Percentiles rank a stretch among this genome's conserved stretches.
Evolutionary conservation across 2,888 invertebrate species (phyloP).

Genomic region (Coenonympha arcania): DNA sequence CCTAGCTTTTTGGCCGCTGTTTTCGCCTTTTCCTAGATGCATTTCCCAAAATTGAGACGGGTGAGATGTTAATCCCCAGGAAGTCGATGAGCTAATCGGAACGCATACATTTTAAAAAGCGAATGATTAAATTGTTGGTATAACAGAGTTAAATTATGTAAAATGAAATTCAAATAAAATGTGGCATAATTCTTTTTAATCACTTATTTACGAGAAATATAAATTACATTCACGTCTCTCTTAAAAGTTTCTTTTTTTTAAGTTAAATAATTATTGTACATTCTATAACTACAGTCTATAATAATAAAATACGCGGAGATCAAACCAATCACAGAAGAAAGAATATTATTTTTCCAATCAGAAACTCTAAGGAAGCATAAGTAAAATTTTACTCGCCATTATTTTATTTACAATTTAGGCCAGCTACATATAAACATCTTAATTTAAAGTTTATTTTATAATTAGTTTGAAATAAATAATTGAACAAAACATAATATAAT

Average conservation of each 20-base stretch:
- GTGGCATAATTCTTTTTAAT: constrained; percentile 40
- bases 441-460: constrained; percentile 1
- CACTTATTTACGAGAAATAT: constrained; percentile 48
- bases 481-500: neutral
- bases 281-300: constrained; percentile 5
- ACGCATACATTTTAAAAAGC: too few species aligned
- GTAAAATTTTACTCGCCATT: constrained; percentile 1
- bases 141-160: neutral
- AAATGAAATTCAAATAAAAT: constrained; percentile 11
- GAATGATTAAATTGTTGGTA: too few species aligned
- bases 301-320: neutral
- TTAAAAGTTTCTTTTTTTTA: constrained; percentile 28
- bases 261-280: constrained; percentile 15
- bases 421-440: constrained; percentile 15
- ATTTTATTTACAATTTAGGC: constrained; percentile 27
- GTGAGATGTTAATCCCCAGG: too few species aligned
- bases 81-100: too few species aligned
- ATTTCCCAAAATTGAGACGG: too few species aligned
- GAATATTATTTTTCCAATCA: neutral
- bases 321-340: constrained; percentile 1
- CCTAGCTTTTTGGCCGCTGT: too few species aligned
- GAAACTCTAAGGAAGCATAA: constrained; percentile 4
- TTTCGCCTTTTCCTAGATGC: too few species aligned
- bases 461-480: neutral
- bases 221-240: constrained; percentile 38